Evolutionary conservation across 2,113 vertebrate species (phyloP).

Genomic region (Chelonoidis abingdonii): DNA sequence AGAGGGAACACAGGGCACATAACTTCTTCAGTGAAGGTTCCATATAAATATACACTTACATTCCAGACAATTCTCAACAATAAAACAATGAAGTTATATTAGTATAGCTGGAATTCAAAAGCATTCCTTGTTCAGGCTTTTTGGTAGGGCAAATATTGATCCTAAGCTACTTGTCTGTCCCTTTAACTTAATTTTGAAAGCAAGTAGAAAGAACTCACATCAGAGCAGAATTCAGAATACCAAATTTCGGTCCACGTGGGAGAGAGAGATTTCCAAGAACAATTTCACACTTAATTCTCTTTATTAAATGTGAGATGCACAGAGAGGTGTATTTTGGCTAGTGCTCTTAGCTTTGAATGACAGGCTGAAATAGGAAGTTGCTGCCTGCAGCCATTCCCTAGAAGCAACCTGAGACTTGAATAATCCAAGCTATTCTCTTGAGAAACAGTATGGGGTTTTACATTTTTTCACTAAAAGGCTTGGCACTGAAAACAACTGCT

Average conservation of each 20-base stretch:
- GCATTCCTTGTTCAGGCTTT: background rate
- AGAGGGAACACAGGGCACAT: conserved; percentile 23
- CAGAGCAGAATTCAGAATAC: rapidly evolving
- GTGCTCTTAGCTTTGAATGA: rapidly evolving
- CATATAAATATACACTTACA: conserved; percentile 25
- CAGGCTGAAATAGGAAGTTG: background rate
- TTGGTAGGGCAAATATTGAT: background rate
- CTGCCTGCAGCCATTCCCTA: background rate
- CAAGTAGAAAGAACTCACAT: rapidly evolving
- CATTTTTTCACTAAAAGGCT: background rate
- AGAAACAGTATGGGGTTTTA: background rate
- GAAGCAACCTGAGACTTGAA: background rate
- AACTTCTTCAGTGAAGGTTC: conserved; percentile 2
- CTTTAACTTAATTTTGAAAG: background rate
- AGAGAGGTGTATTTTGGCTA: rapidly evolving
- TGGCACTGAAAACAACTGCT: background rate
- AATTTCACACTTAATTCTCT: background rate
- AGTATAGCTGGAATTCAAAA: background rate
- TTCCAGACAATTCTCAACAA: conserved; percentile 40
- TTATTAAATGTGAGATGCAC: background rate
- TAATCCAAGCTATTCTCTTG: rapidly evolving
- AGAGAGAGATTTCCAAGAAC: background rate
- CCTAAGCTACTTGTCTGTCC: rapidly evolving
- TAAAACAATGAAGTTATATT: background rate
- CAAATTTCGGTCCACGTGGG: background rate